phyloP scores from a whole-genome alignment of 2,888 invertebrate species.

The Drosophila borborema region DNA sequence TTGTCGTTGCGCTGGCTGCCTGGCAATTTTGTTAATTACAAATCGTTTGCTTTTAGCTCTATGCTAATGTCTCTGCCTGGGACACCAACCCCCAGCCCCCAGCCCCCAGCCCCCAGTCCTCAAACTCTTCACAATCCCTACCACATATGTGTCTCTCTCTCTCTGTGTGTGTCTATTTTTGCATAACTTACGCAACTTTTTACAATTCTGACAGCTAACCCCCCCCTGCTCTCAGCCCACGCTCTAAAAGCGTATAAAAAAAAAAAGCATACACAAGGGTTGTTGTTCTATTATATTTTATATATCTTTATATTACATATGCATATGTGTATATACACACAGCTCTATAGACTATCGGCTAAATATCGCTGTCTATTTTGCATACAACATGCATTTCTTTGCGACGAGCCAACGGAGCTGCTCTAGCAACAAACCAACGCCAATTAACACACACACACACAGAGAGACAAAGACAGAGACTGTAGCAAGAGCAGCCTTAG shows the following conservation, averaged over 20 bases:
- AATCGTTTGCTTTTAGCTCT: conserved; percentile 77
- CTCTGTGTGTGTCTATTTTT: conserved; percentile 60
- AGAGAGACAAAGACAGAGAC: neutral
- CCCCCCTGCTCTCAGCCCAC: conserved; percentile 17
- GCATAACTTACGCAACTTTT: conserved; percentile 70
- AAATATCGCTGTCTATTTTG: conserved; percentile 45
- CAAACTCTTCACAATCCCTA: neutral
- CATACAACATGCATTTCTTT: conserved; percentile 32
- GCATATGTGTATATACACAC: conserved; percentile 2
- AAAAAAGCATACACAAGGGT: conserved; percentile 50
- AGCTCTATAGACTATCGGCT: conserved; percentile 44
- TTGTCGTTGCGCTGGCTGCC: conserved; percentile 71
- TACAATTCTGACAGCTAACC: conserved; percentile 58
- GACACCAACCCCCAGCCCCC: conserved; percentile 23
- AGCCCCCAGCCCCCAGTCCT: neutral
- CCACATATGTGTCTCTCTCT: conserved; percentile 33
- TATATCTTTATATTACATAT: conserved; percentile 10
- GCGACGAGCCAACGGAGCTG: neutral
- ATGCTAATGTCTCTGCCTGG: conserved; percentile 66
- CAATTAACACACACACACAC: conserved; percentile 48
- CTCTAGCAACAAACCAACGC: conserved; percentile 44
- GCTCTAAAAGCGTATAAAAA: conserved; percentile 2
- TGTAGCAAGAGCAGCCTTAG: conserved; percentile 8
- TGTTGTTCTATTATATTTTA: conserved; percentile 56
- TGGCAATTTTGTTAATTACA: conserved; percentile 85